Evolutionary conservation across 2,113 vertebrate species (phyloP).

Genomic region (Mionectes macconnelli): DNA sequence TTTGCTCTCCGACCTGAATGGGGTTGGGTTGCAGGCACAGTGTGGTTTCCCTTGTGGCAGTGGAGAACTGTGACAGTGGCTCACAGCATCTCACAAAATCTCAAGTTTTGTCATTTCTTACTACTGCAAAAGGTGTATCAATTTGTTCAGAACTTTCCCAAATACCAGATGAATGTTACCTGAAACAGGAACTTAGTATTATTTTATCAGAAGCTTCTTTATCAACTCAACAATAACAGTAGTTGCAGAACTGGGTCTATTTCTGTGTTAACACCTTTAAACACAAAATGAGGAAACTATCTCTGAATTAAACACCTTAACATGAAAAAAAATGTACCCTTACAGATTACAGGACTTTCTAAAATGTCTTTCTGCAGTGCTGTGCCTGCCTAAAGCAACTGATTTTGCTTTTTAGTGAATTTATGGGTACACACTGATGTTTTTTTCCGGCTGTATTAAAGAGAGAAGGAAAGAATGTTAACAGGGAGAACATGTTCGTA

Average conservation of each 20-base stretch:
- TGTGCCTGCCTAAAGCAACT: background rate
- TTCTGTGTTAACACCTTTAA: background rate
- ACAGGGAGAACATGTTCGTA: conserved; percentile 50
- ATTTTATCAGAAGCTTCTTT: background rate
- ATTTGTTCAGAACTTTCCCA: background rate
- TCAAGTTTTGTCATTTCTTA: background rate
- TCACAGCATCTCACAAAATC: background rate
- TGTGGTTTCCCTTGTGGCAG: background rate
- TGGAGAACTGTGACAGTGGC: background rate
- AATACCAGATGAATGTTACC: background rate
- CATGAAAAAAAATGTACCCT: background rate
- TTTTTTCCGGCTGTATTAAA: background rate
- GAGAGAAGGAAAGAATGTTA: conserved; percentile 41
- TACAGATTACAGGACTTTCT: background rate
- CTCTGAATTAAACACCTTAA: background rate
- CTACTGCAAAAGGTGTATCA: background rate
- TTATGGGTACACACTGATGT: background rate
- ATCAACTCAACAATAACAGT: background rate
- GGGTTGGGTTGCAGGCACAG: accelerated
- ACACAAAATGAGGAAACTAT: background rate
- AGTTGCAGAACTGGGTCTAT: background rate
- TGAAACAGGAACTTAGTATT: background rate
- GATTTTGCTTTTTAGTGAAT: conserved; percentile 11
- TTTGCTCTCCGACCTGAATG: accelerated
- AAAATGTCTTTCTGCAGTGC: background rate